Percentiles rank a stretch among this genome's conserved stretches.
Evolutionary conservation across 2,888 invertebrate genomes (phyloP).

Genomic region (Acheta domesticus): DNA sequence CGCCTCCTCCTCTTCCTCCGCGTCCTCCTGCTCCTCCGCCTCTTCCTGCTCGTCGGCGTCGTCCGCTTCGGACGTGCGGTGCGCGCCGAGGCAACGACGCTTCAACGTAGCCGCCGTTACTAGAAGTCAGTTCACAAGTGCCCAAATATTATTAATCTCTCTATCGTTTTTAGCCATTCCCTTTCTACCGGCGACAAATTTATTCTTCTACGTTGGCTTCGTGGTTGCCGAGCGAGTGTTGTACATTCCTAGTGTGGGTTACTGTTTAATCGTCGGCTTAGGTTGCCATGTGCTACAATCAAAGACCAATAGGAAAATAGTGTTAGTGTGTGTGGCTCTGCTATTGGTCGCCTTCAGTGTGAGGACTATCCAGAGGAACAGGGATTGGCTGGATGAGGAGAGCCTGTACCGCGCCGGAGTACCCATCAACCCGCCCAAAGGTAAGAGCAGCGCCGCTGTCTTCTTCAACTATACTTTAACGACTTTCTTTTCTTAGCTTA

Average conservation of each 20-base stretch:
- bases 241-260: conserved; percentile 94
- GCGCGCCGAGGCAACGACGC: conserved; percentile 23
- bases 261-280: conserved; percentile 81
- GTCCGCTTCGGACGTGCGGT: background rate
- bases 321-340: conserved; percentile 52
- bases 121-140: background rate
- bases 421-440: conserved; percentile 95
- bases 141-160: conserved; percentile 56
- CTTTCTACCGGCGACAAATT: conserved; percentile 92
- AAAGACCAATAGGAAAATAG: conserved; percentile 46
- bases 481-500: background rate
- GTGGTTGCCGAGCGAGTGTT: conserved; percentile 95
- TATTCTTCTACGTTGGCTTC: conserved; percentile 97
- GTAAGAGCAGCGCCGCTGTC: conserved; percentile 55
- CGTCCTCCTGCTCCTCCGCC: background rate
- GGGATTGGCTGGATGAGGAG: conserved; percentile 92
- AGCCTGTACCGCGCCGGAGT: conserved; percentile 87
- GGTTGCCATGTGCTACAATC: conserved; percentile 42
- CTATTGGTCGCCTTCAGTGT: conserved; percentile 66
- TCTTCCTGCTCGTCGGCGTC: background rate
- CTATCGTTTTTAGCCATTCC: conserved; percentile 77
- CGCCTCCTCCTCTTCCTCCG: background rate
- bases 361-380: conserved; percentile 76
- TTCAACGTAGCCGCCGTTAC: conserved; percentile 20
- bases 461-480: background rate